A percentile compares a stretch with the other conserved stretches of the same genome.
Conservation (phyloP, 2,113 vertebrate species). For the Cnemophilus loriae region DNA sequence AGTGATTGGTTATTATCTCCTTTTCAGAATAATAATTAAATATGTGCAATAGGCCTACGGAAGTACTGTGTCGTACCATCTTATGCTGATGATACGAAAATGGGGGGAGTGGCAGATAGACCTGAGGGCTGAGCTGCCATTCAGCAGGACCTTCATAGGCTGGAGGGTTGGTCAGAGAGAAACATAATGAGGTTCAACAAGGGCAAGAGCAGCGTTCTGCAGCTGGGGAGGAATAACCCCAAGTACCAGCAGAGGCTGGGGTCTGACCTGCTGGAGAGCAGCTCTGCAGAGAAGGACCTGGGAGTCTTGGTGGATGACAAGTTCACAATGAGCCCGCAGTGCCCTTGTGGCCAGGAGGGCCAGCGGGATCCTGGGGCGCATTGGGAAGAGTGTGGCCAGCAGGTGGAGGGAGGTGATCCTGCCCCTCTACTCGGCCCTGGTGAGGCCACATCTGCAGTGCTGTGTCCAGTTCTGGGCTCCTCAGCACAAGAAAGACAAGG, state of each 20-base stretch:
- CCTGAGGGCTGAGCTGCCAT: background rate
- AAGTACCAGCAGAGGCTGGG: background rate
- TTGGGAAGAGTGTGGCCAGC: background rate
- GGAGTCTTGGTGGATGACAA: background rate
- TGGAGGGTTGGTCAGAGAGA: too few relatives aligned
- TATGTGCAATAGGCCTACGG: background rate
- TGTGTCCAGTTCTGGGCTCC: background rate
- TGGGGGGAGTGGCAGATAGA: accelerated
- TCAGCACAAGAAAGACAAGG: background rate
- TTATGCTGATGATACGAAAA: background rate
- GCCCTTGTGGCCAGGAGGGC: background rate
- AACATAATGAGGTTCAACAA: accelerated
- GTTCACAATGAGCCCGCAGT: background rate
- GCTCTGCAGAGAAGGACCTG: background rate
- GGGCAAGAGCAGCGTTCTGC: background rate
- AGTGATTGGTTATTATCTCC: background rate
- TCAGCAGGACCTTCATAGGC: background rate
- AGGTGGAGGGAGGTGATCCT: background rate
- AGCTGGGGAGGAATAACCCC: background rate
- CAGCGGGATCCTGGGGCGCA: background rate
- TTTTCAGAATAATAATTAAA: background rate
- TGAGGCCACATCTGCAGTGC: background rate
- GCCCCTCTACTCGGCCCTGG: accelerated
- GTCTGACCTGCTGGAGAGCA: background rate
- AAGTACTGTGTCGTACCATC: background rate